Conservation (phyloP, 2,797 vertebrate genomes). For the Notolabrus celidotus region DNA sequence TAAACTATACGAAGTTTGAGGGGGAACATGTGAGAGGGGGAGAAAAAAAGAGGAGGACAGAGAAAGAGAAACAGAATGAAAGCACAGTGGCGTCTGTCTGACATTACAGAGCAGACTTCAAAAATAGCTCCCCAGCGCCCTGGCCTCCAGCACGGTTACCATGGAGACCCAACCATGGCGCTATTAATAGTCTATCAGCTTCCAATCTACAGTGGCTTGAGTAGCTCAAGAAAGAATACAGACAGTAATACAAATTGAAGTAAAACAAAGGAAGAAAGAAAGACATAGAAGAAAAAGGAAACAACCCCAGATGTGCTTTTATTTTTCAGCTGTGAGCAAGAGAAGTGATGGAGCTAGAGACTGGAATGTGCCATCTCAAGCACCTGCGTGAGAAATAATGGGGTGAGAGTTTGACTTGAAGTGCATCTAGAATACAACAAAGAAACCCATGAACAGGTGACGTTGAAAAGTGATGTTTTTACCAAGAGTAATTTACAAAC, state of each 20-base stretch:
- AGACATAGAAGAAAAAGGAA: constrained; percentile 22
- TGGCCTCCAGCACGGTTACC: constrained; percentile 92
- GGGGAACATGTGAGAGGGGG: neutral
- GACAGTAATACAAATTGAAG: constrained; percentile 43
- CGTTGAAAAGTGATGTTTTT: neutral
- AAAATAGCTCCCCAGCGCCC: constrained; percentile 95
- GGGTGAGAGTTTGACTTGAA: neutral
- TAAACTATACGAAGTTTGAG: neutral
- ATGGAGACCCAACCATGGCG: constrained; percentile 93
- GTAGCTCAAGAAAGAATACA: constrained; percentile 81
- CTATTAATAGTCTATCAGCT: constrained; percentile 96
- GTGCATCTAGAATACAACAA: constrained; percentile 2
- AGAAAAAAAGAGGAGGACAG: constrained; percentile 9
- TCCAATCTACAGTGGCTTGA: constrained; percentile 93
- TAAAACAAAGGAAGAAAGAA: constrained; percentile 8
- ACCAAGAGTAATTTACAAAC: neutral
- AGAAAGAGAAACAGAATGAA: constrained; percentile 44
- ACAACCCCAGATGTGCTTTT: constrained; percentile 44
- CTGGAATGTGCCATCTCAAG: constrained; percentile 56
- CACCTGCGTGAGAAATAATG: neutral
- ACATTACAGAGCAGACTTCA: constrained; percentile 93
- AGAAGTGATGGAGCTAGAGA: constrained; percentile 41
- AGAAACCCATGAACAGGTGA: neutral
- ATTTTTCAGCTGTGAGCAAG: constrained; percentile 48
- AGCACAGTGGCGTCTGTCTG: constrained; percentile 81